Evolutionary conservation across 2,797 vertebrate genomes (phyloP), one percentile per base, ranked within the genome.

Genomic region (Acanthurus leucopareius): DNA sequence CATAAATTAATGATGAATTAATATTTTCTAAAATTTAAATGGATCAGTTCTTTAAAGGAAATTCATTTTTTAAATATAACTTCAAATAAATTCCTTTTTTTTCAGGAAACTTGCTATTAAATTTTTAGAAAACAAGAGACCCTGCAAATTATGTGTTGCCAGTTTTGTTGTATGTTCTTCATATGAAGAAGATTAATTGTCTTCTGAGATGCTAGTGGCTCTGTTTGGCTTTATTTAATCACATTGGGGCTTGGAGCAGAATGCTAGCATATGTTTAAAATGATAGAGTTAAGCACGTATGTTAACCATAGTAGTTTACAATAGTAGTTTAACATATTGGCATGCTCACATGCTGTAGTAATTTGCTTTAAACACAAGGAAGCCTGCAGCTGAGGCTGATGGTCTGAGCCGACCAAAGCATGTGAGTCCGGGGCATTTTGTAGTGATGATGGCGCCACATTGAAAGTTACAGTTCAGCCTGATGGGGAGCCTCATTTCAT

Each of bases 111-210:
- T n/a, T n/a, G 28, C 28, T 32, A 32, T 32, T 19, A 53, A 62
- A 49, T 62, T 15, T 35, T 57, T 28, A 20, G 57, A 25, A 59
- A 48, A 28, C 54, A 16, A 22, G 1, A 53, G 15, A 38, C 9
- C 32, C 14, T 16, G 1, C 25, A 32, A 75, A 57, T 48, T 7
- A 52, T 61, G 35, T 0, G 5, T 51, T 16, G 10, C 9, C n/a
- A 63, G 48, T 73, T 64, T 51, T 35, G 7, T 53, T 14, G 11
- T 69, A 51, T 28, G 61, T 51, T 49, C 51, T 19, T 19, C 42
- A 48, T 25, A 61, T 71, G 61, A 71, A 69, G n/a, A 38, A 53
- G 17, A 63, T 5, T 58, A 25, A 72, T 5, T 42, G 66, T 48
- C 16, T 47, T 0, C 38, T 66, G 47, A 6, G 19, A 10, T 13